phyloP scores from a whole-genome alignment of 2,888 invertebrate genomes.

The Thereva nobilitata region DNA sequence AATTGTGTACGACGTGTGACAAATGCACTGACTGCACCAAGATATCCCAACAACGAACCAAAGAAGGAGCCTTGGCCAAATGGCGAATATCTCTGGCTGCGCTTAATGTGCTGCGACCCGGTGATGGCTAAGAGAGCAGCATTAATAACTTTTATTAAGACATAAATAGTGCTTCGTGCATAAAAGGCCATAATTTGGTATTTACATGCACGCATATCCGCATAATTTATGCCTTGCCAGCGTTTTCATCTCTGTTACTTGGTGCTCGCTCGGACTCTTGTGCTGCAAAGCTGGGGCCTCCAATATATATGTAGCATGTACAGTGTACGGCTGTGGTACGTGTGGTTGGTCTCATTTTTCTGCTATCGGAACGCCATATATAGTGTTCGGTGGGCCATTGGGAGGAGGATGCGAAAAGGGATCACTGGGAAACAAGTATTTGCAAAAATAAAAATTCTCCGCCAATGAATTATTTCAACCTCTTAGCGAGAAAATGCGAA shows the following conservation, averaged over 20 bases:
- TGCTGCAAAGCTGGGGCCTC: constrained; percentile 5
- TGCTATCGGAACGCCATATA: constrained; percentile 1
- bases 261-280: constrained; percentile 8
- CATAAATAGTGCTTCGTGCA: constrained; percentile 49
- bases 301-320: neutral
- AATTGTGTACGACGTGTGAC: too few species aligned
- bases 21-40: too few species aligned
- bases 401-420: constrained; percentile 8
- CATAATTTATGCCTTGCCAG: constrained; percentile 41
- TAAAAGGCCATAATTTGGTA: constrained; percentile 47
- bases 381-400: constrained; percentile 28
- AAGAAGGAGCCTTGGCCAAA: too few species aligned
- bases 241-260: constrained; percentile 31
- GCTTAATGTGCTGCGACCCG: constrained; percentile 19
- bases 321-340: neutral
- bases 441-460: constrained; percentile 13
- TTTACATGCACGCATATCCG: constrained; percentile 47
- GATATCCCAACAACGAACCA: too few species aligned
- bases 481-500: constrained; percentile 40
- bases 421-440: constrained; percentile 30
- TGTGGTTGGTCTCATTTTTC: neutral
- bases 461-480: constrained; percentile 32
- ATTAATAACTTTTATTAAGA: constrained; percentile 48
- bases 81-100: constrained; percentile 1
- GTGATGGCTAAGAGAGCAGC: constrained; percentile 36